These are phyloP conservation scores for Potamarius usumacintae DNA, from an alignment of 2,113 vertebrate species.

Conservation along the genomic window DNA sequence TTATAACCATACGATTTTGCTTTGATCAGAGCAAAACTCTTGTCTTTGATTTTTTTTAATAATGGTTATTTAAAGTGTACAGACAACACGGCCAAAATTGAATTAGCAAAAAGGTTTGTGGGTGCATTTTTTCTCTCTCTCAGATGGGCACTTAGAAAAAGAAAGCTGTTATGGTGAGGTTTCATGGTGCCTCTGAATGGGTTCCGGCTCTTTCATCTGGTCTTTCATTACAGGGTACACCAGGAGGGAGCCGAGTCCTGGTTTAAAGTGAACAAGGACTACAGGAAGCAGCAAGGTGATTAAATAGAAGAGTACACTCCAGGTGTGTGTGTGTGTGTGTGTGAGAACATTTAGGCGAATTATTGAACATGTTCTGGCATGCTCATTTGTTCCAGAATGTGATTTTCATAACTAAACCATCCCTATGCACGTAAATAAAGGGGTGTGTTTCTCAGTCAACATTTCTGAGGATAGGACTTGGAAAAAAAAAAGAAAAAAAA, in stretches of 20 bases:
- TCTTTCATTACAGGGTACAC: conserved; percentile 30
- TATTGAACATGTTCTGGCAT: conserved; percentile 10
- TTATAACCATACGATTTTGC: not conserved
- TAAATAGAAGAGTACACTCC: conserved; percentile 30
- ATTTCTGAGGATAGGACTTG: not conserved
- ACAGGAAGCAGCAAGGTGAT: conserved; percentile 22
- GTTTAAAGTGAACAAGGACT: conserved; percentile 5
- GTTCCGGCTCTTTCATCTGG: conserved; percentile 32
- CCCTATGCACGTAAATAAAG: conserved; percentile 3
- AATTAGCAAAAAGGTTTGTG: not conserved
- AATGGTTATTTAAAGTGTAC: not conserved
- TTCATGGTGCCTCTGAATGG: not conserved
- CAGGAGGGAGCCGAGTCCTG: not conserved
- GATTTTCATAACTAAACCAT: not conserved
- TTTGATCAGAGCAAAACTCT: not conserved
- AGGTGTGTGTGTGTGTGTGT: not conserved
- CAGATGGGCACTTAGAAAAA: not conserved
- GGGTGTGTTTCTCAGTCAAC: conserved; percentile 3
- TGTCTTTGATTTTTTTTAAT: not conserved
- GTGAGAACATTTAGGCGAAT: not conserved
- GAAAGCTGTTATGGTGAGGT: not conserved
- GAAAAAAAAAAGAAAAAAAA: not conserved
- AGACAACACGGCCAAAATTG: not conserved
- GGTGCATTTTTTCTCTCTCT: not conserved
- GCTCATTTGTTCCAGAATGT: conserved; percentile 6